A percentile compares a stretch with the other conserved stretches of the same genome.
These are phyloP conservation scores for Andrena dorsata DNA, from an alignment of 2,888 invertebrate species.

Conservation along the genomic window DNA sequence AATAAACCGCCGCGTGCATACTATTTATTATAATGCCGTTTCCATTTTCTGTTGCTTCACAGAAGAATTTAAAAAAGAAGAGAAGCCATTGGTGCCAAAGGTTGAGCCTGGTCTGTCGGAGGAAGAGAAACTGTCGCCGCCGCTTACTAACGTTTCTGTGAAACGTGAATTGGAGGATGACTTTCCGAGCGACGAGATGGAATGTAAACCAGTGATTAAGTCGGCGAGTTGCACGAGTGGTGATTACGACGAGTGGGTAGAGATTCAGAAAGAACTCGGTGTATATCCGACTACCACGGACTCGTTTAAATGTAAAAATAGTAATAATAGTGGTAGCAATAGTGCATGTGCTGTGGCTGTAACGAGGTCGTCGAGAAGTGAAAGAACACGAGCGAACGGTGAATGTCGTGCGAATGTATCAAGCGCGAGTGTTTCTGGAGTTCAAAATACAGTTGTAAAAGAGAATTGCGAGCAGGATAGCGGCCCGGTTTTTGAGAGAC, in stretches of 20 bases:
- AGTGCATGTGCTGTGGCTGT: constrained; percentile 63
- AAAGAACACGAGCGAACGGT: constrained; percentile 82
- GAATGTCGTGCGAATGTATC: constrained; percentile 74
- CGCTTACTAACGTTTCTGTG: constrained; percentile 78
- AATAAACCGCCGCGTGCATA: background rate
- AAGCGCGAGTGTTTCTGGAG: constrained; percentile 66
- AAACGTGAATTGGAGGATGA: constrained; percentile 83
- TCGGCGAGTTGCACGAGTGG: constrained; percentile 81
- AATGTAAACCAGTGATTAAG: constrained; percentile 79
- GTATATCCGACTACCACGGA: constrained; percentile 81
- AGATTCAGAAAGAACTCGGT: constrained; percentile 89
- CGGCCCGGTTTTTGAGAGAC: constrained; percentile 70
- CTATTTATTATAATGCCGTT: constrained; percentile 17
- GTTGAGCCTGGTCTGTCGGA: constrained; percentile 80
- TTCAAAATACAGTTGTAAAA: constrained; percentile 66
- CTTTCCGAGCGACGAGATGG: constrained; percentile 78
- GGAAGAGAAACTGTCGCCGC: constrained; percentile 71
- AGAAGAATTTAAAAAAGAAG: constrained; percentile 83
- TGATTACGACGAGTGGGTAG: constrained; percentile 89
- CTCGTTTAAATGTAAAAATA: constrained; percentile 76
- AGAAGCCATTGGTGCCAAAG: constrained; percentile 82
- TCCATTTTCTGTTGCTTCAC: constrained; percentile 41
- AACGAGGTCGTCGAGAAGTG: constrained; percentile 72
- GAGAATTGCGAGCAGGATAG: constrained; percentile 73
- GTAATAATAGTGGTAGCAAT: constrained; percentile 68